Evolutionary conservation across 2,888 invertebrate genomes (phyloP), one percentile per base, ranked within the genome.

Genomic region (Drosophila barbarae): DNA sequence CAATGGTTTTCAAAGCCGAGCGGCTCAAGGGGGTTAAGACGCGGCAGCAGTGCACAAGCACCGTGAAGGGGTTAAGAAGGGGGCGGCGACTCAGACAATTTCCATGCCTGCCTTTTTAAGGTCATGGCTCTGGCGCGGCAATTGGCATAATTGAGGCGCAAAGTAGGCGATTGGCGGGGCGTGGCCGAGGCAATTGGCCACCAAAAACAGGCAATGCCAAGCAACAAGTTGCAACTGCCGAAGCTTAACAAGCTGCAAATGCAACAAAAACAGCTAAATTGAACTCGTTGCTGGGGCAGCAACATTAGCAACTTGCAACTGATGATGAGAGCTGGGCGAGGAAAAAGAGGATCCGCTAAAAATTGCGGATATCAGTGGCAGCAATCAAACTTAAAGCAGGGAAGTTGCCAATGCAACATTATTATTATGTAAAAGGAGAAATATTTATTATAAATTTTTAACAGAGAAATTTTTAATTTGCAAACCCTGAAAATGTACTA

Each of bases 81-180:
- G 51, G 66, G 44, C 32, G 63, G 39, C 70, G 36, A 44, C 52
- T 53, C 70, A 70, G 70, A 68, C 70, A 70, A 85, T 80, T 84
- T 85, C 82, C 82, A 84, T 85, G 85, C 58, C 58, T 84, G 84
- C 77, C 85, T 81, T 84, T 85, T 82, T 82, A 82, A 82, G 81
- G 81, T 82, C 81, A 82, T 85, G 85, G 81, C 81, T 74, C 65
- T 36, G 66, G 72, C 72, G 73, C 71, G 71, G 72, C 85, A 85
- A 81, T 81, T 81, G 85, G 82, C 84, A 82, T 82, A 82, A 82
- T 85, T 82, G 85, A 77, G 78, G 73, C 84, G 72, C 56, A 67
- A 63, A 57, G 71, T 60, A 70, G 71, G 68, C 67, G 67, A 68
- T 61, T 70, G 60, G 10, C 15, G 70, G 68, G 68, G 68, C 68